Evolutionary conservation across 2,888 invertebrate genomes (phyloP), one percentile per base, ranked within the genome.

Genomic region (Hedya salicella): DNA sequence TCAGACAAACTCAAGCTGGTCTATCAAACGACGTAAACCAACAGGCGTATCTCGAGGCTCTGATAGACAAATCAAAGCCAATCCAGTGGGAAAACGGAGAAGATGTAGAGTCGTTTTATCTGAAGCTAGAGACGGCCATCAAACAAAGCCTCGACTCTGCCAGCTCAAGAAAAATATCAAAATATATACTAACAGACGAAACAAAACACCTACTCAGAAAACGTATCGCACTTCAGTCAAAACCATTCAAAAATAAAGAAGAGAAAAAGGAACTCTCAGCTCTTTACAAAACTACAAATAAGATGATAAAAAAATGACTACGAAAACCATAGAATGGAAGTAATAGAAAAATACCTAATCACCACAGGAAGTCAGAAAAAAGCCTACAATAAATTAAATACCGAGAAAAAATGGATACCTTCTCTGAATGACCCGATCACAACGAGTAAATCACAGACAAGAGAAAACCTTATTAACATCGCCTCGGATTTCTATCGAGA

Each of bases 211-310:
- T 9, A 21, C 21, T 49, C 1, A n/a, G n/a, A 49, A 49, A 30
- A 49, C 49, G 49, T n/a, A n/a, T 25, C 3, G 49, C 13, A 14
- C 49, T 49, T 0, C 14, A 25, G n/a, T 25, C 21, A 4, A 25
- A 25, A 25, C 25, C 25, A 30, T 14, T n/a, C 3, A 49, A 25
- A 25, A 49, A 21, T 25, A 21, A 49, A 8, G 49, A 49, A 49
- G 49, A 49, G 25, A 49, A 25, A 49, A 49, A 49, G 25, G 19
- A 25, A 25, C 17, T 49, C n/a, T 21, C 49, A 25, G 25, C 49
- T 21, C 48, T 48, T 21, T 48, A 21, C 21, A 48, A 48, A 48
- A 48, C 11, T 21, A 48, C 48, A 21, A 48, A 48, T 48, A 48
- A 48, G 11, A 48, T 21, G 21, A n/a, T 21, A 21, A 13, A 48